phyloP scores from a whole-genome alignment of 2,113 vertebrate genomes.

The Nothoprocta pentlandii region DNA sequence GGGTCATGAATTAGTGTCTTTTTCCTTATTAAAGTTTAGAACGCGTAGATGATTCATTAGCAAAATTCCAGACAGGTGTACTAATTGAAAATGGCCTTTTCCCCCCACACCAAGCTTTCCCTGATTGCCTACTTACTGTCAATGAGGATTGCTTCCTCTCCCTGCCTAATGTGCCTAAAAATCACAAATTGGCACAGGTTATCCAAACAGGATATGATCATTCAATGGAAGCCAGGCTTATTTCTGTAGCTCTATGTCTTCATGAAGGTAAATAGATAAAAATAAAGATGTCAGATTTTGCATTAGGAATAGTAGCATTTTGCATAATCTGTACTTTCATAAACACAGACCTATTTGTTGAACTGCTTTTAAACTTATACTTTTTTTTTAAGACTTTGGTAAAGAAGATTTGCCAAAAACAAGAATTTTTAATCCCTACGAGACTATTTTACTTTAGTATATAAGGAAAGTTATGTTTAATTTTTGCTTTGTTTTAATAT shows the following conservation, averaged over 20 bases:
- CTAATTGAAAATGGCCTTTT: background rate
- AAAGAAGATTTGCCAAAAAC: background rate
- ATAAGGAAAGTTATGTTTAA: background rate
- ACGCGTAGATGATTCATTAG: background rate
- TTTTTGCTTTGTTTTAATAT: background rate
- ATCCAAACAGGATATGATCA: background rate
- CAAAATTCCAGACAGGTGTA: background rate
- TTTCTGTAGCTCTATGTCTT: background rate
- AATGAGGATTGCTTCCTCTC: background rate
- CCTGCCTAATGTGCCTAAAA: background rate
- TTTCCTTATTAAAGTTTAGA: background rate
- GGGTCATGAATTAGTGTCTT: background rate
- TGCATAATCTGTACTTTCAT: background rate
- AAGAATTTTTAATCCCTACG: background rate
- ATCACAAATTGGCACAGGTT: background rate
- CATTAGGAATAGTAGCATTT: background rate
- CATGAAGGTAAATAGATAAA: background rate
- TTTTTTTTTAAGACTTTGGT: background rate
- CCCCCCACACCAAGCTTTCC: background rate
- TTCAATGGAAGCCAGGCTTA: background rate
- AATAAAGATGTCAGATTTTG: background rate
- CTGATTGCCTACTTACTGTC: background rate
- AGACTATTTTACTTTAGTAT: background rate
- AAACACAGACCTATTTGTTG: background rate
- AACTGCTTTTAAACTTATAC: background rate